Conservation (phyloP, 2,888 invertebrate species). For the Herminia tarsipennalis region DNA sequence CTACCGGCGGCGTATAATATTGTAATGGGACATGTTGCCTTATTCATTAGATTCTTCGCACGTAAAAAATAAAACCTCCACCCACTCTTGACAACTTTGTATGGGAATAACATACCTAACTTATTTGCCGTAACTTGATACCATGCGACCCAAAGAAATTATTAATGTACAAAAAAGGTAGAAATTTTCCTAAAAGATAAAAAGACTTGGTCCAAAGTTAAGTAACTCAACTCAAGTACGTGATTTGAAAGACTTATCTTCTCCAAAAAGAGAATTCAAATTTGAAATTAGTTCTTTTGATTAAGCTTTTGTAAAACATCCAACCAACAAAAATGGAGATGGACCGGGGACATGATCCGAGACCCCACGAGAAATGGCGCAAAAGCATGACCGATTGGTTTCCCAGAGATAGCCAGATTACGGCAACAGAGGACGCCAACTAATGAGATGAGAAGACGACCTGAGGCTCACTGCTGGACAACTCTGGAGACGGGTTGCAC, state of each 20-base stretch:
- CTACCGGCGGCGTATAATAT: conserved; percentile 53
- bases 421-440: too few relatives aligned
- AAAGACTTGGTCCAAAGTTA: conserved; percentile 67
- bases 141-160: conserved; percentile 67
- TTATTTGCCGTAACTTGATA: conserved; percentile 62
- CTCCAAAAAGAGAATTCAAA: conserved; percentile 63
- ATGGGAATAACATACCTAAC: conserved; percentile 67
- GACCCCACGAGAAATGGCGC: too few relatives aligned
- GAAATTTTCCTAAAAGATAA: too few relatives aligned
- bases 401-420: too few relatives aligned
- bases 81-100: conserved; percentile 71
- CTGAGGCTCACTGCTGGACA: too few relatives aligned
- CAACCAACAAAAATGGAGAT: too few relatives aligned
- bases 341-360: too few relatives aligned
- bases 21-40: conserved; percentile 61
- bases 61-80: conserved; percentile 78
- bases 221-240: conserved; percentile 68
- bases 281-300: conserved; percentile 61
- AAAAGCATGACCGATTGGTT: too few relatives aligned
- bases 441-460: too few relatives aligned
- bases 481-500: too few relatives aligned
- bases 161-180: conserved; percentile 75
- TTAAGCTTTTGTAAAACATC: conserved; percentile 59
- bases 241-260: conserved; percentile 72
- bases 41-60: conserved; percentile 74